Evolutionary conservation across 1,140 invertebrate species (phyloP).

Genomic region (Mactra quadrangularis): DNA sequence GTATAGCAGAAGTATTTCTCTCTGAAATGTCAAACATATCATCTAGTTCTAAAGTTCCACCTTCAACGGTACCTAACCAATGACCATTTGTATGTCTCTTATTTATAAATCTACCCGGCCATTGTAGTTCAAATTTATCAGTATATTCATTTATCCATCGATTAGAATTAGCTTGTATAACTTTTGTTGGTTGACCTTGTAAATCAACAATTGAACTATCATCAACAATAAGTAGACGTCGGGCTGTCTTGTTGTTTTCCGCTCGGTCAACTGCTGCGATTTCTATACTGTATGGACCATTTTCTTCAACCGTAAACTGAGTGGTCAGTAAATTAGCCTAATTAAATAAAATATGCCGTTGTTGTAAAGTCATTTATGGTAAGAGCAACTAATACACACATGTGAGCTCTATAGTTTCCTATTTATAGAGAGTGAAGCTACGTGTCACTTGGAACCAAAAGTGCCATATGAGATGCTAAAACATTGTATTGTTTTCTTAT

Average conservation of each 20-base stretch:
- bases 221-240: slow-evolving; percentile 27
- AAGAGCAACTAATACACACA: not conserved
- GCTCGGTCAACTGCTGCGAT: not conserved
- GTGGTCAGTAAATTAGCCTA: too few relatives aligned
- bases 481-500: too few relatives aligned
- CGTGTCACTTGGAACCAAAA: not conserved
- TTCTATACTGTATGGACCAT: slow-evolving; percentile 20
- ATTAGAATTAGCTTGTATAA: not conserved
- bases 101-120: slow-evolving; percentile 1
- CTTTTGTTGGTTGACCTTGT: not conserved
- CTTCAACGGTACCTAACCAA: slow-evolving; percentile 15
- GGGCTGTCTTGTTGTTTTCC: slow-evolving; percentile 1
- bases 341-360: not conserved
- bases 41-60: not conserved
- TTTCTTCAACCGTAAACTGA: too few relatives aligned
- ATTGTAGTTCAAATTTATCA: not conserved
- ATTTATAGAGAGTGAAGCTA: not conserved
- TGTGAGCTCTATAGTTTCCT: not conserved
- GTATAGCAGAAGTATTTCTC: not conserved
- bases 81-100: not conserved
- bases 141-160: not conserved
- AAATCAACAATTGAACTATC: not conserved
- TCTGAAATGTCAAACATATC: not conserved
- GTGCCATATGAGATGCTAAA: not conserved
- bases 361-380: not conserved